phyloP scores from a whole-genome alignment of 2,797 vertebrate genomes.

The Parauchenoglanis punctatus region DNA sequence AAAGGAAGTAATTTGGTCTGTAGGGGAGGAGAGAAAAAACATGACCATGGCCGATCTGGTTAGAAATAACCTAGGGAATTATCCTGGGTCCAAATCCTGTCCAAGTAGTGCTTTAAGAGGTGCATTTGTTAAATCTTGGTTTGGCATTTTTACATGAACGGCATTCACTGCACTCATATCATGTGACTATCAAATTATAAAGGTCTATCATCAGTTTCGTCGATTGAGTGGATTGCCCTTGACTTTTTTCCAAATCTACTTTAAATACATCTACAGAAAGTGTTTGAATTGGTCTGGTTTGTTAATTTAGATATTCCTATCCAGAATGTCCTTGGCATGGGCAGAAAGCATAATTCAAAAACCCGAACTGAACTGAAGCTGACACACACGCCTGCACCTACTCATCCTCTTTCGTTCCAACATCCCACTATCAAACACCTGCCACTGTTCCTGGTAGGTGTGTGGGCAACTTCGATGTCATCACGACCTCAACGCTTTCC shows the following conservation, averaged over 20 bases:
- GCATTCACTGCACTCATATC: not conserved
- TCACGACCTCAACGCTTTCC: constrained; percentile 19
- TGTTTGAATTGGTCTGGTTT: not conserved
- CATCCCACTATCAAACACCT: constrained; percentile 31
- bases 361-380: not conserved
- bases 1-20: not conserved
- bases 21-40: too few species aligned
- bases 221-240: not conserved
- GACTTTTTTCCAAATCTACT: not conserved
- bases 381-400: constrained; percentile 13
- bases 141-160: not conserved
- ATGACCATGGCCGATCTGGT: not conserved
- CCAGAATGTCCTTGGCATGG: not conserved
- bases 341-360: constrained; percentile 14
- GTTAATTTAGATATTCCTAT: not conserved
- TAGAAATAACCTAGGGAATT: not conserved
- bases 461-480: constrained; percentile 38
- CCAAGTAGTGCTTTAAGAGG: not conserved
- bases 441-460: constrained; percentile 7
- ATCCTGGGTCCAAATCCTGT: not conserved
- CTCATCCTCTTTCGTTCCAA: constrained; percentile 41
- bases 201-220: not conserved
- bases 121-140: not conserved
- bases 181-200: not conserved
- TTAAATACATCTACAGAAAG: not conserved